These are phyloP conservation scores for Actinia equina DNA, from an alignment of 64 coral and sea anemone species.

Conservation along the genomic window DNA sequence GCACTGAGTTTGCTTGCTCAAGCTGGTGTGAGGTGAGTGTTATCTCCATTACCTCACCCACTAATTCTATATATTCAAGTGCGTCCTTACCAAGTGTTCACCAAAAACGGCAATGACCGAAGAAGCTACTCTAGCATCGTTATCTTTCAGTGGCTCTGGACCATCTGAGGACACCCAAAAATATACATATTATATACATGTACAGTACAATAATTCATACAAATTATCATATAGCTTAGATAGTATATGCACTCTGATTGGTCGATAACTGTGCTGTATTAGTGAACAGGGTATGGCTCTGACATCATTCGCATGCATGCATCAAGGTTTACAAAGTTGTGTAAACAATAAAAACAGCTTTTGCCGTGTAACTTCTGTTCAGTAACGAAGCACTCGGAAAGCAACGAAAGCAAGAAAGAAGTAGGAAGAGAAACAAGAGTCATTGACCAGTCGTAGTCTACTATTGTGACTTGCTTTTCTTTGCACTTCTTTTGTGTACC, in stretches of 20 bases:
- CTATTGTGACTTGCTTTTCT: too few species aligned
- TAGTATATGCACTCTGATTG: neutral
- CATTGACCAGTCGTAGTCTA: too few species aligned
- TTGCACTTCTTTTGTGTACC: too few species aligned
- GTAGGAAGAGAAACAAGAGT: too few species aligned
- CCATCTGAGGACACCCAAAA: conserved; percentile 39
- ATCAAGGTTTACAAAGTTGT: too few species aligned
- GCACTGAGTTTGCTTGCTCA: too few species aligned
- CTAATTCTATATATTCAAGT: neutral
- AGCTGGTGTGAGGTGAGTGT: too few species aligned
- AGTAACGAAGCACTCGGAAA: neutral
- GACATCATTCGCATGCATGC: too few species aligned
- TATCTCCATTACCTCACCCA: too few species aligned
- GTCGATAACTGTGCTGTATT: neutral
- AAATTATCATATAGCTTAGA: neutral
- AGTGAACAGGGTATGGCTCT: too few species aligned
- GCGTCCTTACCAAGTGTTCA: conserved; percentile 68
- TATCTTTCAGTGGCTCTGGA: conserved; percentile 84
- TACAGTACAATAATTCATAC: neutral
- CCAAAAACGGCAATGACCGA: conserved; percentile 87
- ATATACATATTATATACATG: neutral
- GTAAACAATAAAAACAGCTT: too few species aligned
- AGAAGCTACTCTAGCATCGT: conserved; percentile 74
- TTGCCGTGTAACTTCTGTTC: too few species aligned
- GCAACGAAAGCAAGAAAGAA: neutral